Percentiles rank a stretch among this genome's conserved stretches.
phyloP scores from a whole-genome alignment of 1,140 invertebrate species.

The Linepithema humile region DNA sequence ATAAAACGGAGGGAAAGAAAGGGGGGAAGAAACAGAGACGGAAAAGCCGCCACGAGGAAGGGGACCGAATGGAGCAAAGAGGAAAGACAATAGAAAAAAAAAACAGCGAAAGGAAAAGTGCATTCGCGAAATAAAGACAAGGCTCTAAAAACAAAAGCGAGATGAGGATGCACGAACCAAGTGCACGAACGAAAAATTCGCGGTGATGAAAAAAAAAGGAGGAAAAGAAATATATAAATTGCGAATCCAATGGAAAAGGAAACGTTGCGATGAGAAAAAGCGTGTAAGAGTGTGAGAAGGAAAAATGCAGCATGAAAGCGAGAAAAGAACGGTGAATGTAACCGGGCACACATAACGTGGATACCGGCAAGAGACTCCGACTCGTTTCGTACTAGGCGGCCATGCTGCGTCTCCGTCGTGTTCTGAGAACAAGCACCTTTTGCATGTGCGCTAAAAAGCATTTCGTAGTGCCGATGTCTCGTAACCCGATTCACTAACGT shows the following conservation, averaged over 20 bases:
- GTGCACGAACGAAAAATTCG: not conserved
- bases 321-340: conserved; percentile 14
- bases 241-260: not conserved
- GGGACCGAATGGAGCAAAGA: conserved; percentile 6
- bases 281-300: conserved; percentile 12
- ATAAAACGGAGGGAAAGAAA: not conserved
- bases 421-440: conserved; percentile 67
- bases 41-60: not conserved
- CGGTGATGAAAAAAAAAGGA: conserved; percentile 27
- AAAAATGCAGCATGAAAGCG: not conserved
- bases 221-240: conserved; percentile 4
- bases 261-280: not conserved
- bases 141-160: conserved; percentile 27
- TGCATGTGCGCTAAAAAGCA: conserved; percentile 58
- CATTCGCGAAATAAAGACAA: conserved; percentile 29
- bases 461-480: not conserved
- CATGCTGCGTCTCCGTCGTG: conserved; percentile 70
- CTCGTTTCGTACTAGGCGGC: conserved; percentile 68
- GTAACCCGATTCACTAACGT: conserved; percentile 40
- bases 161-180: no score
- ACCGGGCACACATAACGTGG: conserved; percentile 36
- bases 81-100: conserved; percentile 41
- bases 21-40: not conserved
- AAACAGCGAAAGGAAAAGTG: conserved; percentile 53
- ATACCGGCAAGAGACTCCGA: conserved; percentile 62